Evolutionary conservation across 2,888 invertebrate genomes (phyloP), one percentile per base, ranked within the genome.

Genomic region (Drosophila meridionalis): DNA sequence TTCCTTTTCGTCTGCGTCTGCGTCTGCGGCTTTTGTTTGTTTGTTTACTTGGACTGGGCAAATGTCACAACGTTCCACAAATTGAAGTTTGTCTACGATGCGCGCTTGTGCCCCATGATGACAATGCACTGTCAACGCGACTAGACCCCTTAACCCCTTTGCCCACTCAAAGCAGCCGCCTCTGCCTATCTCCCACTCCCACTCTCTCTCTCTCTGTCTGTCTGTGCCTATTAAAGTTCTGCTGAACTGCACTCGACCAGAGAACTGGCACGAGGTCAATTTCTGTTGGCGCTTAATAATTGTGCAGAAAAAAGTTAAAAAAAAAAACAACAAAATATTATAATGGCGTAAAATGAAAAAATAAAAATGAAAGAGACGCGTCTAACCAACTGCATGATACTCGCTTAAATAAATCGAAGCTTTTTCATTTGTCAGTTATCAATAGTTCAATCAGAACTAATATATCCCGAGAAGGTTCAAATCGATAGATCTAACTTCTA

Each of bases 221-320:
- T n/a, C n/a, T 30, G 36, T 32, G 28, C 0, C 38, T 34, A 45
- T 55, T 45, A 62, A 45, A 52, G 50, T 50, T 76, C 5, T 80
- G 71, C 71, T 71, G 58, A 78, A 26, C 55, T 73, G 47, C 47
- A 47, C 70, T 45, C 28, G 40, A 48, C 28, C 42, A 32, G 12
- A 63, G 30, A 82, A 82, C 66, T 71, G 68, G 84, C 76, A 72
- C 84, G 87, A 87, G 84, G 84, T 89, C 87, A 89, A 89, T 81
- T 85, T 87, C 79, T 53, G 82, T 45, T 71, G 83, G 76, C 73
- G 78, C 79, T 82, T 77, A 79, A 79, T 87, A 87, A 88, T 76
- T 83, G 66, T 69, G 52, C 69, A 62, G 56, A 48, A 64, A 55
- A 59, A 68, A 26, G 11, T 6, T 11, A 53, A 48, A 48, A 50